Evolutionary conservation across 2,888 invertebrate genomes (phyloP), one percentile per base, ranked within the genome.

Genomic region (Ennomos fuscantarius): DNA sequence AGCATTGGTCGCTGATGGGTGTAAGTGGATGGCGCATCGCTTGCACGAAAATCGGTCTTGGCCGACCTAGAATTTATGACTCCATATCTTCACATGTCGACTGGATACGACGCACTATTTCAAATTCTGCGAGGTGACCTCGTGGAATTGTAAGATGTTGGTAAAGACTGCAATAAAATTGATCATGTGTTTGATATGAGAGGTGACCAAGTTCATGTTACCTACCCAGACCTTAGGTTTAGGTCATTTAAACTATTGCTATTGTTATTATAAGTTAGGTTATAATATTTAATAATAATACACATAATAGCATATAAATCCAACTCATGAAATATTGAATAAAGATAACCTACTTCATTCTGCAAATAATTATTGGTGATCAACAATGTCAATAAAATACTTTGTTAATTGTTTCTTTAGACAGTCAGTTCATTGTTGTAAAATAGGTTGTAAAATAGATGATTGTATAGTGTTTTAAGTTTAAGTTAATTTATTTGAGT

Each of bases 1-100:
- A 94, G 63, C 94, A 93, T 73, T 97, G 97, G 97, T 95, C 95
- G 0, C 81, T 97, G 37, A 92, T 95, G 32, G 97, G 97, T 0
- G 95, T 97, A 1, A 95, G 96, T 48, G 96, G 96, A 52, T 97
- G 97, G 97, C 93, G 97, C 61, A 97, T 97, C 72, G 97, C 96
- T 1, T 97, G 97, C 73, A 94, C 96, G 0, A 96, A 96, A 69
- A 94, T 94, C 41, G 96, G 96, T 8, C 90, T 95, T 41, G 96
- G 96, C 51, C 87, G 97, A 64, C 97, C 97, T 0, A 92, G 97
- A 63, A 95, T 97, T 86, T 97, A 97, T 75, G 97, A 97, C 74
- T 95, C 96, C 75, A 95, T 97, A 50, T 93, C 95, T 10, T 96
- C 97, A 0, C 97, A 97, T 77, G 93, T 97, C 24, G 96, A 96